These are phyloP conservation scores for Setophaga coronata DNA, from an alignment of 2,113 vertebrate genomes.

Conservation along the genomic window DNA sequence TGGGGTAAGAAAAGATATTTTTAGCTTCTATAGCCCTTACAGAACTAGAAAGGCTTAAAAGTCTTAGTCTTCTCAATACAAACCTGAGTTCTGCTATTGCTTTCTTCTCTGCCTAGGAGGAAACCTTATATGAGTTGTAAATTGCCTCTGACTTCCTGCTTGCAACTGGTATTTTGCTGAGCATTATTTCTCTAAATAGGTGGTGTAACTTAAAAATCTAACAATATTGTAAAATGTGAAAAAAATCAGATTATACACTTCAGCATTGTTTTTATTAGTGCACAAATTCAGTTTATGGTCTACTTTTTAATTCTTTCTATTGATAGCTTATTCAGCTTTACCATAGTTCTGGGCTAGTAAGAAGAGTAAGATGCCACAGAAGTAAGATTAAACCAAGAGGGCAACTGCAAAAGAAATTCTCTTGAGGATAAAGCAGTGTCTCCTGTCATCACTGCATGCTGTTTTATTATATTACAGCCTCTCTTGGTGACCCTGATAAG, in stretches of 20 bases:
- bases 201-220: background rate
- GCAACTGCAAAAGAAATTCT: conserved; percentile 19
- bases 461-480: background rate
- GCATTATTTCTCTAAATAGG: background rate
- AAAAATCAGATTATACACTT: background rate
- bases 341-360: background rate
- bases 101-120: conserved; percentile 8
- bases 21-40: background rate
- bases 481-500: background rate
- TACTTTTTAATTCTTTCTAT: background rate
- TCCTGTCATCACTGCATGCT: background rate
- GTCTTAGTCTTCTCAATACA: background rate
- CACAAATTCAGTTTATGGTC: background rate
- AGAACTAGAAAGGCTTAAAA: background rate
- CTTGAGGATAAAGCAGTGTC: background rate
- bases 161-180: background rate
- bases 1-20: background rate
- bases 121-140: conserved; percentile 2
- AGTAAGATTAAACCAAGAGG: background rate
- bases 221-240: background rate
- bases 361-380: background rate
- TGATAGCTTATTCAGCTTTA: background rate
- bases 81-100: background rate
- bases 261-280: background rate
- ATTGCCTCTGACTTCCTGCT: background rate